Conservation (phyloP, 2,888 invertebrate genomes). For the Eilema depressum region DNA sequence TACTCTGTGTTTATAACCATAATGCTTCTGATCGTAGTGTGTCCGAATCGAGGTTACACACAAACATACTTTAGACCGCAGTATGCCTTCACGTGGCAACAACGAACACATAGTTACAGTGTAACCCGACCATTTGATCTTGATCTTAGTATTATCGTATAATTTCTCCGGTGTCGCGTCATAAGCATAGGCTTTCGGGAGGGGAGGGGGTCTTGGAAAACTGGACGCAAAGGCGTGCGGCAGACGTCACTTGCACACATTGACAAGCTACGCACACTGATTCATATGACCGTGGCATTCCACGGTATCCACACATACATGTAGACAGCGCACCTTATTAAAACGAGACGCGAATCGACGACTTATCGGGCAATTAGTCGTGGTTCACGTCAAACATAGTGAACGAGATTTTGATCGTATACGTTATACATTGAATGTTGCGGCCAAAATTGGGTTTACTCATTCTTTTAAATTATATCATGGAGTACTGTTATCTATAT, state of each 20-base stretch:
- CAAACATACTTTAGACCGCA: slow-evolving; percentile 68
- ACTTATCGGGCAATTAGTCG: slow-evolving; percentile 87
- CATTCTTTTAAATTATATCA: neutral
- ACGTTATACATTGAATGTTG: slow-evolving; percentile 72
- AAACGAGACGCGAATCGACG: slow-evolving; percentile 87
- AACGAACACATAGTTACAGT: slow-evolving; percentile 77
- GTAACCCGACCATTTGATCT: slow-evolving; percentile 61
- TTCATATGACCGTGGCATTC: slow-evolving; percentile 83
- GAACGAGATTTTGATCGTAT: slow-evolving; percentile 65
- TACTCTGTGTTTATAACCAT: slow-evolving; percentile 83
- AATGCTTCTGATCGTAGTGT: slow-evolving; percentile 77
- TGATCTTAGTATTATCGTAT: slow-evolving; percentile 69
- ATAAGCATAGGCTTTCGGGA: slow-evolving; percentile 54
- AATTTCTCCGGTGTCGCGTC: slow-evolving; percentile 60
- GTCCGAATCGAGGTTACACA: slow-evolving; percentile 86
- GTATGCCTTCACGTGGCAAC: slow-evolving; percentile 83
- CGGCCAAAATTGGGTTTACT: neutral
- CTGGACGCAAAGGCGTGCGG: slow-evolving; percentile 74
- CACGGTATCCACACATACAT: slow-evolving; percentile 82
- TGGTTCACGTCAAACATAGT: slow-evolving; percentile 78
- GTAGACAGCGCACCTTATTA: slow-evolving; percentile 85
- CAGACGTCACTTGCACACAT: slow-evolving; percentile 85
- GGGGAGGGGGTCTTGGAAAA: slow-evolving; percentile 59
- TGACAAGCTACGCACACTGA: slow-evolving; percentile 63
- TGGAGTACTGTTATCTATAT: neutral